These are phyloP conservation scores for Empis stercorea DNA, from an alignment of 2,888 invertebrate species.

Conservation along the genomic window DNA sequence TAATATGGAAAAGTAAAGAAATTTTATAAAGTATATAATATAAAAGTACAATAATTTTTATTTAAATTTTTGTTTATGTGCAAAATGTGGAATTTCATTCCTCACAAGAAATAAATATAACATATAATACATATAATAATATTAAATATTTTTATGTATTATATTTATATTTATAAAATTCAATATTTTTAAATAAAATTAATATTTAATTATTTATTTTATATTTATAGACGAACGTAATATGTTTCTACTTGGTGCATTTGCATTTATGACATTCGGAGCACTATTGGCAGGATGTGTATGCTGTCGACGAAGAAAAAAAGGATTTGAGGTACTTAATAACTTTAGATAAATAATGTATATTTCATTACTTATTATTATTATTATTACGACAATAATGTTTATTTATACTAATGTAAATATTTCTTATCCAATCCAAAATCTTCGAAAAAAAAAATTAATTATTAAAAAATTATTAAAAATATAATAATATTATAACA, in stretches of 20 bases:
- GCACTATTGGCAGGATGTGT: slow-evolving; percentile 14
- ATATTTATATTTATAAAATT: too few relatives aligned
- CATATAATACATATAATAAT: too few relatives aligned
- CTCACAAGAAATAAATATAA: too few relatives aligned
- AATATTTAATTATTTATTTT: too few relatives aligned
- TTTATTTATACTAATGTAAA: not conserved
- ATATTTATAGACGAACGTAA: slow-evolving; percentile 12
- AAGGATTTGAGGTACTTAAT: slow-evolving; percentile 16
- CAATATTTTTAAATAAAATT: too few relatives aligned
- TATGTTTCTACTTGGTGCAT: slow-evolving; percentile 12
- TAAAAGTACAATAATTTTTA: too few relatives aligned
- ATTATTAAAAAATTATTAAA: not conserved
- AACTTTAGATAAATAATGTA: not conserved
- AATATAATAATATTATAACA: not conserved
- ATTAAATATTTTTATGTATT: too few relatives aligned
- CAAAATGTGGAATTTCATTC: too few relatives aligned
- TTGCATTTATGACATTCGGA: slow-evolving; percentile 12
- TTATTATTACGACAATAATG: not conserved
- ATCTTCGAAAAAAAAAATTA: slow-evolving; percentile 1
- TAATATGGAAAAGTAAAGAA: too few relatives aligned
- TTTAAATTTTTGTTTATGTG: too few relatives aligned
- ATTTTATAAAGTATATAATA: too few relatives aligned
- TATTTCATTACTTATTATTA: not conserved
- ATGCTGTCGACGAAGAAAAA: slow-evolving; percentile 15
- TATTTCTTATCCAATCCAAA: not conserved